Percentiles rank a stretch among this genome's conserved stretches.
phyloP scores from a whole-genome alignment of 2,113 vertebrate genomes.

The Rutilus rutilus region DNA sequence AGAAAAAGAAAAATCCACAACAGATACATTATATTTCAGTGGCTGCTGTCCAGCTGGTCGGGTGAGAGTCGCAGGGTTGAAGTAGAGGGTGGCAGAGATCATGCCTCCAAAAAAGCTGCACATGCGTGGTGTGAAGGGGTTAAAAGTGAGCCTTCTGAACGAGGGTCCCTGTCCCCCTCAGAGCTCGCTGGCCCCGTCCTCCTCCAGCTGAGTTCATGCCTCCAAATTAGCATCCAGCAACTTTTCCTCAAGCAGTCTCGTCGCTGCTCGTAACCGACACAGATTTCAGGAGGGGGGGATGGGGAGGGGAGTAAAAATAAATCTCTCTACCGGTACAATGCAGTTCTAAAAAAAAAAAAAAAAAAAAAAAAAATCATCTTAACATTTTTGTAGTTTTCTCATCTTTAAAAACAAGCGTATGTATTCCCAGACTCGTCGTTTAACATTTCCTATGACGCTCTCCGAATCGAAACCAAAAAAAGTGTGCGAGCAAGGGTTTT shows the following conservation, averaged over 20 bases:
- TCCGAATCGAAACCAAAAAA: slow-evolving; percentile 74
- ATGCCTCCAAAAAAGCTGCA: slow-evolving; percentile 44
- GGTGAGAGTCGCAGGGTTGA: slow-evolving; percentile 32
- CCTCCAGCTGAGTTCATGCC: slow-evolving; percentile 25
- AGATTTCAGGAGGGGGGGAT: slow-evolving; percentile 42
- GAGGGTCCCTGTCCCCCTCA: slow-evolving; percentile 36
- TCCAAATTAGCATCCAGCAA: slow-evolving; percentile 34
- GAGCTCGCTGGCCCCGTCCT: slow-evolving; percentile 26
- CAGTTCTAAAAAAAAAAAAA: slow-evolving; percentile 76
- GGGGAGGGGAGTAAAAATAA: slow-evolving; percentile 71
- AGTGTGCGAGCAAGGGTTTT: slow-evolving; percentile 81
- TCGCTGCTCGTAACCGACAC: slow-evolving; percentile 39
- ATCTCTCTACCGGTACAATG: slow-evolving; percentile 73
- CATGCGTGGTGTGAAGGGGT: slow-evolving; percentile 46
- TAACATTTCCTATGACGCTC: slow-evolving; percentile 71
- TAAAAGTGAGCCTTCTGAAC: slow-evolving; percentile 18
- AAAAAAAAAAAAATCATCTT: slow-evolving; percentile 24
- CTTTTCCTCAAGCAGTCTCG: slow-evolving; percentile 41
- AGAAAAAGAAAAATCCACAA: slow-evolving; percentile 63
- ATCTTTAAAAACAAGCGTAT: slow-evolving; percentile 78
- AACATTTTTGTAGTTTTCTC: slow-evolving; percentile 82
- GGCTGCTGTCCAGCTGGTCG: slow-evolving; percentile 23
- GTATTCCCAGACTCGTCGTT: slow-evolving; percentile 43
- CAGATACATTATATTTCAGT: slow-evolving; percentile 42
- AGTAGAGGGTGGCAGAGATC: slow-evolving; percentile 33